phyloP scores from a whole-genome alignment of 2,888 invertebrate genomes.

The Chaetogeoica ovagalla region DNA sequence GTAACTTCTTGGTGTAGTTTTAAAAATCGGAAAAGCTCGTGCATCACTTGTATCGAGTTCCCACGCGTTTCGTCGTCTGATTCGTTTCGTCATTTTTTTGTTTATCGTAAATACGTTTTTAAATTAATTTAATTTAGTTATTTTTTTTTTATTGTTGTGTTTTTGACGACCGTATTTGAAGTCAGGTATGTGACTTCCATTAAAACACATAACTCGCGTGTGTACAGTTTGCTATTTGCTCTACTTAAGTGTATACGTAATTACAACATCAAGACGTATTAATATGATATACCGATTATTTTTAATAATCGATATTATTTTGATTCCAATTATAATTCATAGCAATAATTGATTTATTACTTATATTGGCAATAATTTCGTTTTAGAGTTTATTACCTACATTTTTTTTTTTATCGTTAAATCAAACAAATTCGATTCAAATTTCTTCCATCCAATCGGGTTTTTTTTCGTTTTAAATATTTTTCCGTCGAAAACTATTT shows the following conservation, averaged over 20 bases:
- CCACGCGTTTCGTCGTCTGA: no score
- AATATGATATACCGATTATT: neutral
- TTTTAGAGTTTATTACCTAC: neutral
- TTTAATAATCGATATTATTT: neutral
- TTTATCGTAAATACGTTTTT: neutral
- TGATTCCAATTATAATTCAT: neutral
- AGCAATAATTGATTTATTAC: neutral
- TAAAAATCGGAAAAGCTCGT: conserved; percentile 37
- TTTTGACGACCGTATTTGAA: neutral
- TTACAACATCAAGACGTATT: neutral
- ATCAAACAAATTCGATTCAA: no score
- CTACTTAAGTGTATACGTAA: neutral
- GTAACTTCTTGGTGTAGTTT: conserved; percentile 28
- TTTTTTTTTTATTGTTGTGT: neutral
- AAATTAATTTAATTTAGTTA: neutral
- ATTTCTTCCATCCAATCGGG: no score
- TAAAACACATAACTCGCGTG: neutral
- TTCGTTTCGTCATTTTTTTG: neutral
- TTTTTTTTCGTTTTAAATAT: no score
- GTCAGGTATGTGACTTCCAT: conserved; percentile 12
- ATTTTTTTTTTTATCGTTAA: neutral
- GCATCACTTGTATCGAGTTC: conserved; percentile 8
- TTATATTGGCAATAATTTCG: neutral
- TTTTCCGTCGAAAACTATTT: no score
- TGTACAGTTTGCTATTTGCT: neutral